Percentiles rank a stretch among this genome's conserved stretches.
Conservation (phyloP, 2,797 vertebrate genomes). For the Anabacerthia variegaticeps region DNA sequence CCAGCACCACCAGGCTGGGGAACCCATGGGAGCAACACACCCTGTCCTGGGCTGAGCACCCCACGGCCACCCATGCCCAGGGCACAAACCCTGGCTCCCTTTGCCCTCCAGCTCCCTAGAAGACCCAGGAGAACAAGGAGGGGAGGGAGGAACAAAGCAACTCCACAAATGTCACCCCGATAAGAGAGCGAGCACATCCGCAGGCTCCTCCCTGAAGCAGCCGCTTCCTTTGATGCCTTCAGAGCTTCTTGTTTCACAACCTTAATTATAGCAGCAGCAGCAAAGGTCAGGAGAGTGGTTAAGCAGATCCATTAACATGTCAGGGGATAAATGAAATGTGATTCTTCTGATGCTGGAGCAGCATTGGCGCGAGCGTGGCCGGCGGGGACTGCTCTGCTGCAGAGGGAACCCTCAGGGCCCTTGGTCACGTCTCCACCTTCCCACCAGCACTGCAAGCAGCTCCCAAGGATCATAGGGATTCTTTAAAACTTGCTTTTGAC, state of each 20-base stretch:
- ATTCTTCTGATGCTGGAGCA: conserved; percentile 4
- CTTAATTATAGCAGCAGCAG: conserved; percentile 62
- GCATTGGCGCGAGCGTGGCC: neutral
- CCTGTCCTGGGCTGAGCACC: neutral
- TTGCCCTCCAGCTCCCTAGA: neutral
- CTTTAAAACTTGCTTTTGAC: neutral
- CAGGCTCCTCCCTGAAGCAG: conserved; percentile 2
- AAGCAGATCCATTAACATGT: conserved; percentile 61
- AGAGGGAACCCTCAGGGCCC: neutral
- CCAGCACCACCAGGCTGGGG: rapidly evolving
- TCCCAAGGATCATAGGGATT: neutral
- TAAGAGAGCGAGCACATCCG: neutral
- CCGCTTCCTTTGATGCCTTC: conserved; percentile 53
- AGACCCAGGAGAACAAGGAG: neutral
- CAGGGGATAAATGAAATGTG: conserved; percentile 60
- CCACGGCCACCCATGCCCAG: neutral
- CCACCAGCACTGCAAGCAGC: neutral
- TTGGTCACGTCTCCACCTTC: rapidly evolving
- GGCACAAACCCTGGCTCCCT: rapidly evolving
- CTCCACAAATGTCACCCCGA: neutral
- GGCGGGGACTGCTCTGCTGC: neutral
- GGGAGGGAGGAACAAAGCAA: neutral
- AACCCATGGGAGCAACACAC: neutral
- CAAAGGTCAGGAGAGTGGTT: conserved; percentile 55
- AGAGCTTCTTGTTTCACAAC: conserved; percentile 63